phyloP scores from a whole-genome alignment of 1,140 invertebrate genomes.

The Drosophila suzukii region DNA sequence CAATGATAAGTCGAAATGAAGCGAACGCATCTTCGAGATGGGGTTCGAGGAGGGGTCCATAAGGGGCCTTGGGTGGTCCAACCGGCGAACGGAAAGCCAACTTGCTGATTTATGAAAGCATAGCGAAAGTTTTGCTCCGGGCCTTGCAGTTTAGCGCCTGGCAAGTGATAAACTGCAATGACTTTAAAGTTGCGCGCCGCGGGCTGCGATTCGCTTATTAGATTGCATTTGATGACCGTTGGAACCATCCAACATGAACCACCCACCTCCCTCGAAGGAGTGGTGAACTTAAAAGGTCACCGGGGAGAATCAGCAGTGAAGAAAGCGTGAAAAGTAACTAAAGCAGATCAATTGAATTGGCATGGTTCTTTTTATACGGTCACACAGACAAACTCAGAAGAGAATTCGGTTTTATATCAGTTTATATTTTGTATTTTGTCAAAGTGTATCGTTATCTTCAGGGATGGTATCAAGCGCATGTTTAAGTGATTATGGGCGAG shows the following conservation, averaged over 20 bases:
- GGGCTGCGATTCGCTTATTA: constrained; percentile 38
- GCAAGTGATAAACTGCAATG: constrained; percentile 71
- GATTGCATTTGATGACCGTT: constrained; percentile 52
- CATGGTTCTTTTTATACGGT: neutral
- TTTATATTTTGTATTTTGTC: too few relatives aligned
- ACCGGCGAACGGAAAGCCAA: constrained; percentile 29
- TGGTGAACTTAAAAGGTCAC: neutral
- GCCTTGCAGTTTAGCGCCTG: constrained; percentile 73
- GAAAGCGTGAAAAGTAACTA: neutral
- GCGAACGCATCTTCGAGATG: constrained; percentile 32
- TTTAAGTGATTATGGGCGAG: neutral
- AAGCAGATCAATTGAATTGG: neutral
- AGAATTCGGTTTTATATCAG: too few relatives aligned
- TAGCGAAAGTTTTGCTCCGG: constrained; percentile 60
- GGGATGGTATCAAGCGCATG: too few relatives aligned
- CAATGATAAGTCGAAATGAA: constrained; percentile 75
- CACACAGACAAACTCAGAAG: too few relatives aligned
- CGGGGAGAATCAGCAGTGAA: neutral
- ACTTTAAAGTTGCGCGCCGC: constrained; percentile 44
- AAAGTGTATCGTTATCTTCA: too few relatives aligned
- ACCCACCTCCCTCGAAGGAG: neutral
- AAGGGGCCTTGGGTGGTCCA: neutral
- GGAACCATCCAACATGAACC: neutral
- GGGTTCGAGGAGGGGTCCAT: neutral
- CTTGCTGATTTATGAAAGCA: constrained; percentile 72